Base-by-base conservation (phyloP, 2,797 vertebrate species). In the Merluccius polli region DNA sequence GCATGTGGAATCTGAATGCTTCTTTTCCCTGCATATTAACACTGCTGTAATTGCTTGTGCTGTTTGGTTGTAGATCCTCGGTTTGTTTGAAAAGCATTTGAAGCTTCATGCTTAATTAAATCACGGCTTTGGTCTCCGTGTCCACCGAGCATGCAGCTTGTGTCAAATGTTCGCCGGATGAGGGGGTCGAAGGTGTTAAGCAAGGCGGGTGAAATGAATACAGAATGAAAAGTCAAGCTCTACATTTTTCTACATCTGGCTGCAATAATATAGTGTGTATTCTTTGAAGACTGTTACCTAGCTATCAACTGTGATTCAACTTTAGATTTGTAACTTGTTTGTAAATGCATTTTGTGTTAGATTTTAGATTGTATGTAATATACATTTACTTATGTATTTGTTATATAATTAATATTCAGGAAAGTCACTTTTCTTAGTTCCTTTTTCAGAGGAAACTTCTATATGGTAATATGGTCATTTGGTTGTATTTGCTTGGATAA, bases 81-180 rank as follows among this genome's bases (percentile, higher is more conserved):
- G 87, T 89, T 91, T 90, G 84, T 87, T 88, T 88, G 84, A 83
- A 87, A 85, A 79, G 78, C 79, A 87, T 90, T 89, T 91, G 87
- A 92, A 90, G 86, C 83, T n/a, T n/a, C 78, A 77, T 1, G 70
- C 78, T 89, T 87, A 87, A 90, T 92, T 89, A 87, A 86, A 89
- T 77, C 71, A 85, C 44, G 68, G 86, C 85, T 83, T 88, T 79
- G 82, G 83, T 82, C 85, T 86, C 71, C 73, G 82, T 82, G 85
- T 86, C 71, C 75, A 87, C 74, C 27, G 16, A 84, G 80, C 80
- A 77, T 71, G 18, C 52, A 72, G 74, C 70, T 2, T 27, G 24
- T 59, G 52, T 59, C 52, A 59, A 8, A 32, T 31, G 48, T 44
- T 41, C 68, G 74, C 73, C 68, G 70, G 33, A 77, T 73, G 79